Evolutionary conservation across 2,888 invertebrate species (phyloP).

Genomic region (Zygothrica quintamaculata): DNA sequence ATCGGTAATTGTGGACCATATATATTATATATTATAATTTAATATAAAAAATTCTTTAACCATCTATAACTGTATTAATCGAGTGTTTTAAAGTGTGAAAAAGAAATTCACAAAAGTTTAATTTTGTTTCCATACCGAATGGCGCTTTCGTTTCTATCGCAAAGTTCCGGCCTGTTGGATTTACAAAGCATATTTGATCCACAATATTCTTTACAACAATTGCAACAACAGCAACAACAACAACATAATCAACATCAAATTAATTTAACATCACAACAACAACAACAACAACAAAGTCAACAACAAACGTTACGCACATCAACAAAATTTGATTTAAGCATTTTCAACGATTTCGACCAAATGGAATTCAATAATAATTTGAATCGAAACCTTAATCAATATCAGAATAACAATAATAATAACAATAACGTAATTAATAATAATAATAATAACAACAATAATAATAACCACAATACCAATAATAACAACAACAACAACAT

Average conservation of each 20-base stretch:
- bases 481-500: constrained; percentile 79
- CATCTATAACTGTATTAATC: neutral
- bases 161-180: constrained; percentile 82
- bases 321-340: constrained; percentile 69
- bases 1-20: constrained; percentile 40
- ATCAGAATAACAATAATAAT: constrained; percentile 74
- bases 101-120: constrained; percentile 17
- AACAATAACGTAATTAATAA: constrained; percentile 81
- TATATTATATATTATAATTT: neutral
- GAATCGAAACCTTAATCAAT: constrained; percentile 68
- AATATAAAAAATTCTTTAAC: constrained; percentile 10
- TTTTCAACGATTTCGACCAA: constrained; percentile 77
- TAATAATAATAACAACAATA: constrained; percentile 41
- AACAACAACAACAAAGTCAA: constrained; percentile 46
- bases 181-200: constrained; percentile 83
- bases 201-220: constrained; percentile 70
- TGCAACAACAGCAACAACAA: constrained; percentile 48
- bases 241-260: constrained; percentile 35
- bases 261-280: constrained; percentile 43
- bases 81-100: constrained; percentile 12
- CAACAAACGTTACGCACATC: constrained; percentile 57
- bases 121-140: constrained; percentile 78
- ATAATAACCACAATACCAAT: constrained; percentile 57
- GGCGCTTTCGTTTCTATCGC: constrained; percentile 84
- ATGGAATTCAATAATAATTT: constrained; percentile 82